A percentile compares a stretch with the other conserved stretches of the same genome.
Evolutionary conservation across 2,888 invertebrate species (phyloP).

Genomic region (Chromoteleia sp.): DNA sequence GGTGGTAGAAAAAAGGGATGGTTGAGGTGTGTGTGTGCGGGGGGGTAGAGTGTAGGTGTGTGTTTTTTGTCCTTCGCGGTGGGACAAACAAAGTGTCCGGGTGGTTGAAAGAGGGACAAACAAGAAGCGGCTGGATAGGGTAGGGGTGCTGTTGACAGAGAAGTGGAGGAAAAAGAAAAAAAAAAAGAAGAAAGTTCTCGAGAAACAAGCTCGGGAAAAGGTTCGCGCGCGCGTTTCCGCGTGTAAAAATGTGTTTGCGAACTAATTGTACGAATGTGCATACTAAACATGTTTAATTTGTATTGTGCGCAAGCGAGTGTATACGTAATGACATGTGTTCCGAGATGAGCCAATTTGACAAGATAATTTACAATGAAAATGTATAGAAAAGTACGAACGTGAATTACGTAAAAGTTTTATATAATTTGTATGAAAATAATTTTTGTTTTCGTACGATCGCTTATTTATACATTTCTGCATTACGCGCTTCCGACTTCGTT

Average conservation of each 20-base stretch:
- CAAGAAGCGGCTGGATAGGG: no score
- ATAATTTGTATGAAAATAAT: neutral
- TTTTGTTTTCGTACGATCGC: no score
- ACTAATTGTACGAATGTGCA: neutral
- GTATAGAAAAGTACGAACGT: neutral
- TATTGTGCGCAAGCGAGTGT: neutral
- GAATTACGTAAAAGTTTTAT: constrained; percentile 3
- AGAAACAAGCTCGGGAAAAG: constrained; percentile 8
- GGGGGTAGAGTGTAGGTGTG: no score
- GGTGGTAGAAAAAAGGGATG: no score
- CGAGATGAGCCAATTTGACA: neutral
- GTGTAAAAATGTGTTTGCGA: constrained; percentile 3
- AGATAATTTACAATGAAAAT: neutral
- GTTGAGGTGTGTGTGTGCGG: no score
- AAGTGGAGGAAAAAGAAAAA: constrained; percentile 28
- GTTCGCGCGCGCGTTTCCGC: constrained; percentile 1
- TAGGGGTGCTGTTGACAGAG: constrained; percentile 27
- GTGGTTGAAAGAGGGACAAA: no score
- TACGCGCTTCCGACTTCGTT: no score
- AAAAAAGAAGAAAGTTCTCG: no score
- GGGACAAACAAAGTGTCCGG: no score
- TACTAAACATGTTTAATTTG: neutral
- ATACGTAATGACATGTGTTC: neutral
- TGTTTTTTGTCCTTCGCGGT: no score
- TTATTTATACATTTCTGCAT: no score